These are phyloP conservation scores for Anabacerthia variegaticeps DNA, from an alignment of 2,797 vertebrate species.

Conservation along the genomic window DNA sequence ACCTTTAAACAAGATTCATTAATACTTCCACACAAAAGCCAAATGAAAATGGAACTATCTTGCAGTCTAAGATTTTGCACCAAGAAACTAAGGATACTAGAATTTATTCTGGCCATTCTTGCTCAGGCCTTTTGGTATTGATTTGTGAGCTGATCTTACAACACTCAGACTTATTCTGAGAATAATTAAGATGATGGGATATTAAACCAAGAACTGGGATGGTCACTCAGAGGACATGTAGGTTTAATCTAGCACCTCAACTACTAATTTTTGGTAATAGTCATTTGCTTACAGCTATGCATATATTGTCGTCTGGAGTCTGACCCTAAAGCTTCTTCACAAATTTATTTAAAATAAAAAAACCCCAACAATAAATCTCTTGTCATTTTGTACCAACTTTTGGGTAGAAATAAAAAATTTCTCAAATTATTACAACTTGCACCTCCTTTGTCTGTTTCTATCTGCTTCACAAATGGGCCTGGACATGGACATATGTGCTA, in stretches of 20 bases:
- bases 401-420: neutral
- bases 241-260: neutral
- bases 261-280: neutral
- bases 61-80: accelerated
- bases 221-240: neutral
- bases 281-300: neutral
- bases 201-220: neutral
- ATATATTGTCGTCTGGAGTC: neutral
- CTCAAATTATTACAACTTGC: neutral
- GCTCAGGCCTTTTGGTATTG: neutral
- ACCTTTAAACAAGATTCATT: neutral
- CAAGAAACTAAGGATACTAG: neutral
- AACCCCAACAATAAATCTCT: neutral
- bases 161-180: neutral
- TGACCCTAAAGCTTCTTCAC: neutral
- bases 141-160: neutral
- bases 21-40: neutral
- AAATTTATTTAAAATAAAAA: neutral
- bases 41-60: neutral
- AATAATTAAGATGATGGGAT: neutral
- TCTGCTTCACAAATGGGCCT: neutral
- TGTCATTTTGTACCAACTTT: neutral
- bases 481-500: accelerated
- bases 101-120: neutral
- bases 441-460: neutral